phyloP scores from a whole-genome alignment of 2,113 vertebrate species.

The Choloepus hoffmanni region DNA sequence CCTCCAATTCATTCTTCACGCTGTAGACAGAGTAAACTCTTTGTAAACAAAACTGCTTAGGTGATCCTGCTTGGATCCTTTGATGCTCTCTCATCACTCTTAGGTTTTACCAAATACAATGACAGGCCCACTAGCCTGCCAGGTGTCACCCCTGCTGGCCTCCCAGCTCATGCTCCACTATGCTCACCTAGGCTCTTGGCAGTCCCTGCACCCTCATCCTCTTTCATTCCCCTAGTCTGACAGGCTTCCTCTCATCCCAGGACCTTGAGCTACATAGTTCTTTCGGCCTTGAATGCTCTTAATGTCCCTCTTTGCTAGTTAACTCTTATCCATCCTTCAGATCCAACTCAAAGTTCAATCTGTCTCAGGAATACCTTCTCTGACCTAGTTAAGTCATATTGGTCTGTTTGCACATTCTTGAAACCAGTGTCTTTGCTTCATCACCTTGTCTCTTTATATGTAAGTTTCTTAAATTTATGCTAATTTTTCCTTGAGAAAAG shows the following conservation, averaged over 20 bases:
- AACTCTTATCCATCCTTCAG: neutral
- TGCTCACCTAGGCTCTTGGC: rapidly evolving
- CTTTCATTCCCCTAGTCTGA: neutral
- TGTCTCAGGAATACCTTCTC: neutral
- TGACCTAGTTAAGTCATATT: neutral
- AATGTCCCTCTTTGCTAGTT: neutral
- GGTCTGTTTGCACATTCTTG: neutral
- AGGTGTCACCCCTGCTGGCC: no score
- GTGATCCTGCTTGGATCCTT: neutral
- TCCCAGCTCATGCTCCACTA: neutral
- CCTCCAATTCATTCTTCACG: neutral
- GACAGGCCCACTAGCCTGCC: neutral
- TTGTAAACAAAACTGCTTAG: neutral
- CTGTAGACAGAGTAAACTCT: neutral
- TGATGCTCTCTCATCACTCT: neutral
- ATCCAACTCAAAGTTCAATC: neutral
- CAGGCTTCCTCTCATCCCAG: neutral
- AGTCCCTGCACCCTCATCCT: neutral
- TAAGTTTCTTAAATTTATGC: neutral
- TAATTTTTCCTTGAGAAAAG: neutral
- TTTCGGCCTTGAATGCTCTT: neutral
- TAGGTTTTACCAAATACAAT: neutral
- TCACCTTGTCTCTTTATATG: neutral
- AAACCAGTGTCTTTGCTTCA: neutral
- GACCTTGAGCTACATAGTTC: neutral